Base-by-base conservation (phyloP, 2,797 vertebrate species). In the Enteromius unitaeniatus region DNA sequence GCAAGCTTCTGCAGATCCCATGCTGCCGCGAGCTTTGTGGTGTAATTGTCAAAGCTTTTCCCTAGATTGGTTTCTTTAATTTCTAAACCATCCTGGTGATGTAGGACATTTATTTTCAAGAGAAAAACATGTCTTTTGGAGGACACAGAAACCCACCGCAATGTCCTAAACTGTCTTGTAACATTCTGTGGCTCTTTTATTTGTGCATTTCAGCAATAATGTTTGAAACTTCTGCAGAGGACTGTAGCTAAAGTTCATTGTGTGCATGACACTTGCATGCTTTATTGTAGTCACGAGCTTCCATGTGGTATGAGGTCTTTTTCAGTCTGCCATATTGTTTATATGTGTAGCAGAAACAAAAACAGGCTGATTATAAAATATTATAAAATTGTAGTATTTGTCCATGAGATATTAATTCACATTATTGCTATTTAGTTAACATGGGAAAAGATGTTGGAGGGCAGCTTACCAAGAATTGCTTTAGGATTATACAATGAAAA, bases 1-100 rank as follows among this genome's bases (percentile, higher is more conserved):
- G 88, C 79, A 37, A 89, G 90, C 91, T 91, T 91, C 82, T 87
- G 89, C 89, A 90, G 89, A 87, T 84, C 74, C 79, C 78, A 13
- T 81, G 85, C 73, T 88, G 82, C 60, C 47, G 86, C 83, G 28
- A 62, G 87, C 87, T 91, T 90, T 82, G 80, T 78, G 84, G 70
- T 79, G 69, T 80, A 58, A 65, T 47, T 86, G 87, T 84, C 74
- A 47, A 45, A 78, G 82, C 75, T 83, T 51, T 79, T 70, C n/a
- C 15, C 40, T 53, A 78, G 75, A 70, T 62, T 68, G 77, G 42
- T 83, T 23, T 55, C n/a, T 78, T 64, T 83, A 2, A 45, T 51
- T 83, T 62, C 60, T 55, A 69, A 75, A 60, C 68, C 58, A 40
- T 68, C 65, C 19, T 53, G 23, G 73, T 68, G 26, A 19, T 77